Conservation (phyloP, 2,888 invertebrate species). For the Girardia tigrina region DNA sequence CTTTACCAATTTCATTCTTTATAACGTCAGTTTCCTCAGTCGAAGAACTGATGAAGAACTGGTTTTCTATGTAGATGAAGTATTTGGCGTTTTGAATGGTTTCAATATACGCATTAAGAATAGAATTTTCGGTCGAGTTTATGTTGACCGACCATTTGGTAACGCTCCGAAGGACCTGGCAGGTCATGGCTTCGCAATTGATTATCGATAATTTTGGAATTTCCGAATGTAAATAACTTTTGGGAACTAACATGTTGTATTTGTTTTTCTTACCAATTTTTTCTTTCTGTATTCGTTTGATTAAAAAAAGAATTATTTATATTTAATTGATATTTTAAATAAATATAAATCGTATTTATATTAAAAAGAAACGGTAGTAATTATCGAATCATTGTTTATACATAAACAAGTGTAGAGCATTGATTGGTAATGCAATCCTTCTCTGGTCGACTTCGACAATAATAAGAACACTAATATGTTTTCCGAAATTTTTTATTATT, state of each 20-base stretch:
- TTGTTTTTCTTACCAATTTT: neutral
- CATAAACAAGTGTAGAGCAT: too few relatives aligned
- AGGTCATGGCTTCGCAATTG: slow-evolving; percentile 40
- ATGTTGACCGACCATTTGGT: slow-evolving; percentile 83
- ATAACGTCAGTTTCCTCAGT: slow-evolving; percentile 55
- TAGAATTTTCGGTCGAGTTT: slow-evolving; percentile 67
- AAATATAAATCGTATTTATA: too few relatives aligned
- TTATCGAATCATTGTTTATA: too few relatives aligned
- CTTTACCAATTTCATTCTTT: slow-evolving; percentile 73
- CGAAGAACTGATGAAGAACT: slow-evolving; percentile 73
- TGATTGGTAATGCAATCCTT: too few relatives aligned
- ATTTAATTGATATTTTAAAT: too few relatives aligned
- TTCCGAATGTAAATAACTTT: slow-evolving; percentile 21
- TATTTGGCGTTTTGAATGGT: slow-evolving; percentile 77
- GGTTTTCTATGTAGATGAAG: slow-evolving; percentile 92
- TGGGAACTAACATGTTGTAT: slow-evolving; percentile 20
- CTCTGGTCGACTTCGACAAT: too few relatives aligned
- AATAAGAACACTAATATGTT: too few relatives aligned
- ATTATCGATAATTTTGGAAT: neutral
- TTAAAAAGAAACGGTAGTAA: too few relatives aligned
- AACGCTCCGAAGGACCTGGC: slow-evolving; percentile 67
- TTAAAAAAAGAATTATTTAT: too few relatives aligned
- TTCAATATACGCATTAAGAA: slow-evolving; percentile 82
- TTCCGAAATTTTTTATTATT: too few relatives aligned
- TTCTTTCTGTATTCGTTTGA: slow-evolving; percentile 26